Base-by-base conservation (phyloP, 2,888 invertebrate genomes). In the Apomyelois bistriatella region DNA sequence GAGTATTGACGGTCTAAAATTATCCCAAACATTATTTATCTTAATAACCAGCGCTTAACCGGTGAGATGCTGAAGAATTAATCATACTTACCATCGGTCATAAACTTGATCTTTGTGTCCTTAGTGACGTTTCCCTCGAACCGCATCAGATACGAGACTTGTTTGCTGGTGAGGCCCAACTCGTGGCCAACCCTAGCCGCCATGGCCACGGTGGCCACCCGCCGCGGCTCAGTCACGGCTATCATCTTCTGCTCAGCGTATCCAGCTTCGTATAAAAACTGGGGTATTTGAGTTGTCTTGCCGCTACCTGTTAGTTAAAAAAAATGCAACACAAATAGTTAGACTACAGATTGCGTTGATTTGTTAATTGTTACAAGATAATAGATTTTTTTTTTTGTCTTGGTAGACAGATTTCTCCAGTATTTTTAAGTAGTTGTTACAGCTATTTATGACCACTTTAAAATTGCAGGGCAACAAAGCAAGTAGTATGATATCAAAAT, bases 211-310 rank as follows among this genome's bases (percentile, higher is more conserved):
- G 99, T 98, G 0, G 99, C 99, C 0, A 99, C 98, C 68, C 99
- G 92, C n/a, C 99, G 91, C 0, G 99, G 99, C 76, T 99, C 99
- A 0, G 99, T 99, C 2, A 99, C 92, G 0, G 95, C 98, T 64
- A 99, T 98, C 85, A 98, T 93, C 76, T 95, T 94, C 58, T 92
- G 87, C 65, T 89, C 85, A 0, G 98, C 95, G 77, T 97, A 99
- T 0, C 98, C 99, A 0, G 98, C 98, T 90, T 99, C 99, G 71
- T 98, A 99, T 0, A 99, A 91, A 75, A 99, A 99, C 83, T 99
- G 99, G 0, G 99, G 99, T 8, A 99, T 94, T 88, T 99, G 99
- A 0, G 99, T 99, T 0, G 99, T 99, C 91, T 99, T 99, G 10
- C 99, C 99, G 62, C 96, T 96, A 9, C 93, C 92, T 86, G 58